Evolutionary conservation across 2,113 vertebrate species (phyloP).

Genomic region (Ceuthmochares aereus): DNA sequence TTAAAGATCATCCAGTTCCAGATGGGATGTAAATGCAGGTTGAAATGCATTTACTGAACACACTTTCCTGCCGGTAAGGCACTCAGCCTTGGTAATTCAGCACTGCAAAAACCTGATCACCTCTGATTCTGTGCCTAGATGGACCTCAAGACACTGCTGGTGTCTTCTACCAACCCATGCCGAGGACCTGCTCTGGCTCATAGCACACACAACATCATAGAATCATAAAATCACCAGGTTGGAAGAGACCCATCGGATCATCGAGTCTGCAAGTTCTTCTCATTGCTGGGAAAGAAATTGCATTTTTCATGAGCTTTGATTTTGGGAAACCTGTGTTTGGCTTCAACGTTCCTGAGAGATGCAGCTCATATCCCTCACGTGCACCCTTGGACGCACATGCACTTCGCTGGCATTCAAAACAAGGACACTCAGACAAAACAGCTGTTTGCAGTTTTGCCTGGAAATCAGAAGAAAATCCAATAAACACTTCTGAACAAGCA

Average conservation of each 20-base stretch:
- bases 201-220: fast-evolving
- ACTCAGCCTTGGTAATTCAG: neutral
- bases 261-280: no score
- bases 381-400: fast-evolving
- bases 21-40: neutral
- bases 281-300: neutral
- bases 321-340: neutral
- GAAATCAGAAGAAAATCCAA: neutral
- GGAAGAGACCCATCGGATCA: no score
- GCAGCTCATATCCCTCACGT: neutral
- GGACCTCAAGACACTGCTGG: neutral
- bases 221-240: no score
- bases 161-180: neutral
- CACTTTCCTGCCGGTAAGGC: neutral
- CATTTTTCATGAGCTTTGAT: neutral
- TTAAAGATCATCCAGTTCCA: no score
- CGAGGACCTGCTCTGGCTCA: neutral
- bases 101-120: neutral
- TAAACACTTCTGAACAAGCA: neutral
- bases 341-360: neutral
- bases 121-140: neutral
- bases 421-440: neutral
- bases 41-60: neutral
- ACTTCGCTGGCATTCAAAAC: neutral
- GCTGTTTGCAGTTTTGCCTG: neutral